Conservation (phyloP, 1,140 invertebrate genomes). For the Ectropis grisescens region DNA sequence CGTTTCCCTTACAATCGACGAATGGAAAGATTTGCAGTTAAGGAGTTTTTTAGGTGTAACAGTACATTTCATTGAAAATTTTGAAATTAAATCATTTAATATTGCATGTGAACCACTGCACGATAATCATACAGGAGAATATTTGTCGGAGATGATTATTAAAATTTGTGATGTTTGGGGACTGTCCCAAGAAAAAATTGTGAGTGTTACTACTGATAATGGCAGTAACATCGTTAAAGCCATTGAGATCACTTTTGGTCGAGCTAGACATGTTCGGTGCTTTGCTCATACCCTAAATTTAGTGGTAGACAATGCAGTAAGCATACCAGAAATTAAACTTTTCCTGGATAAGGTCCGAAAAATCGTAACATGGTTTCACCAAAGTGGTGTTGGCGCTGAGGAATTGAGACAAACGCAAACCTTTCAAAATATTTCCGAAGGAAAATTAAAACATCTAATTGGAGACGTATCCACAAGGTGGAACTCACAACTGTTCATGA, state of each 20-base stretch:
- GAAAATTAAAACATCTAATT: constrained; percentile 20
- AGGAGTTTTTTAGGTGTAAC: constrained; percentile 16
- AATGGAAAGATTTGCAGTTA: constrained; percentile 21
- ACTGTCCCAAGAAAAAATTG: constrained; percentile 15
- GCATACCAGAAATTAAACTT: constrained; percentile 12
- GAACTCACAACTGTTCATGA: constrained; percentile 18
- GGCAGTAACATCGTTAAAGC: constrained; percentile 31
- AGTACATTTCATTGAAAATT: constrained; percentile 19
- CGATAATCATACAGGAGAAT: constrained; percentile 15
- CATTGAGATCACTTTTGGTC: constrained; percentile 28
- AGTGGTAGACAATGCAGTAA: constrained; percentile 21
- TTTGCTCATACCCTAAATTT: constrained; percentile 21
- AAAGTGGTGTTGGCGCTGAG: constrained; percentile 17
- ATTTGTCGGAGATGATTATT: constrained; percentile 14
- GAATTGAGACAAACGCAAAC: constrained; percentile 16
- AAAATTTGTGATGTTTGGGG: constrained; percentile 12
- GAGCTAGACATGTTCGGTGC: constrained; percentile 19
- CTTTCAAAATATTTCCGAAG: constrained; percentile 15
- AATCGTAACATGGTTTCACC: constrained; percentile 32
- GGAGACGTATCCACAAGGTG: constrained; percentile 18
- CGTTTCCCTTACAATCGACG: constrained; percentile 17
- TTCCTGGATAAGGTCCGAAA: constrained; percentile 27
- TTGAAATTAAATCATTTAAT: constrained; percentile 16
- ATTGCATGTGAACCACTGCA: constrained; percentile 17
- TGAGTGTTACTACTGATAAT: constrained; percentile 18